Percentiles rank a stretch among this genome's conserved stretches.
Conservation (phyloP, 2,888 invertebrate species). For the Thereva unica region DNA sequence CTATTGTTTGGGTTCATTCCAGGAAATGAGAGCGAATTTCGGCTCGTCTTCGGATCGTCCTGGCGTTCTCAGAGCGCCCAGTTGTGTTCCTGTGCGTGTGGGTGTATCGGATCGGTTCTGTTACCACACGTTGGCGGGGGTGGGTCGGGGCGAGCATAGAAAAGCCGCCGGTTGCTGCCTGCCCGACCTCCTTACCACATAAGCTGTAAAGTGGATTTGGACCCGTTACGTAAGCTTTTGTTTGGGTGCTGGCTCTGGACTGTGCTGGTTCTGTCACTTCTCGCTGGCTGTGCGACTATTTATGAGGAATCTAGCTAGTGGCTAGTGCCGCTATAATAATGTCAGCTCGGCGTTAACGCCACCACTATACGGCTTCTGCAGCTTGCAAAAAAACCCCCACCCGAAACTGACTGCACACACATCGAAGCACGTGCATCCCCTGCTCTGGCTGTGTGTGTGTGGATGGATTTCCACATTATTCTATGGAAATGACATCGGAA, state of each 20-base stretch:
- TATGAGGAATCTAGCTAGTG: slow-evolving; percentile 36
- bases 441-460: slow-evolving; percentile 3
- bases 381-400: background rate
- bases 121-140: background rate
- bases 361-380: background rate
- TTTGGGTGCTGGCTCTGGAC: slow-evolving; percentile 36
- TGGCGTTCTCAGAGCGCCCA: too few relatives aligned
- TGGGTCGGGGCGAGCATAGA: background rate
- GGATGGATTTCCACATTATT: too few relatives aligned
- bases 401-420: slow-evolving; percentile 10
- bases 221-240: slow-evolving; percentile 40
- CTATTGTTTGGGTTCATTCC: slow-evolving; percentile 27
- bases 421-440: background rate
- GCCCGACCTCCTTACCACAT: slow-evolving; percentile 10
- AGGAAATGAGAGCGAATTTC: slow-evolving; percentile 12
- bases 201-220: slow-evolving; percentile 36
- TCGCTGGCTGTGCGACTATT: slow-evolving; percentile 34
- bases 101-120: background rate
- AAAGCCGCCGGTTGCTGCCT: background rate
- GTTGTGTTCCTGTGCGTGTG: too few relatives aligned
- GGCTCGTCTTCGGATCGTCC: background rate
- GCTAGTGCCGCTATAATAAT: slow-evolving; percentile 4
- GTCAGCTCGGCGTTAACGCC: too few relatives aligned
- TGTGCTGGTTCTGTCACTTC: slow-evolving; percentile 38
- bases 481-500: slow-evolving; percentile 8